phyloP scores from a whole-genome alignment of 2,113 vertebrate genomes.

The Pontoporia blainvillei region DNA sequence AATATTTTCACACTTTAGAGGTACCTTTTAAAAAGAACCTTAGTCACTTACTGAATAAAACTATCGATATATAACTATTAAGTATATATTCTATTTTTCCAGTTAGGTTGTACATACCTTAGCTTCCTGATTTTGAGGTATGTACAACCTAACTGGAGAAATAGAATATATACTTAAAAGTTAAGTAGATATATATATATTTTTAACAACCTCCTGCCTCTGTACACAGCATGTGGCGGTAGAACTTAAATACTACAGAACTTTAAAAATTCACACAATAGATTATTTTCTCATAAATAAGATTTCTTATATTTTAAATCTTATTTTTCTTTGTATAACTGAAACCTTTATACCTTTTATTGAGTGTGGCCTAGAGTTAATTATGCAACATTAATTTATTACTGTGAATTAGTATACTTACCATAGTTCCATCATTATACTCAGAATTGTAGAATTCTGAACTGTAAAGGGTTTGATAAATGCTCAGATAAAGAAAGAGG shows the following conservation, averaged over 20 bases:
- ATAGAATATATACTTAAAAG: background rate
- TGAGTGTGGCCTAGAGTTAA: background rate
- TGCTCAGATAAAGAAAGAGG: background rate
- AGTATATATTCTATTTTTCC: background rate
- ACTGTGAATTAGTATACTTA: background rate
- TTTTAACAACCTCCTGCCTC: background rate
- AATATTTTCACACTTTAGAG: background rate
- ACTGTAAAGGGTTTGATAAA: background rate
- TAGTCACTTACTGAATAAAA: background rate
- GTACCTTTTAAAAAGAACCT: background rate
- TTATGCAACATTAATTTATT: background rate
- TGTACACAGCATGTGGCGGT: background rate
- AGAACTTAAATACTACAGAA: background rate
- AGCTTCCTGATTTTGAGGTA: background rate
- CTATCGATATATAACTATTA: background rate
- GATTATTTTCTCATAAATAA: background rate
- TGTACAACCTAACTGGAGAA: background rate
- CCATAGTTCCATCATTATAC: background rate
- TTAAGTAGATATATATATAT: background rate
- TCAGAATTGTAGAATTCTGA: background rate
- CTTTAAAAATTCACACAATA: background rate
- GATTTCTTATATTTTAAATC: background rate
- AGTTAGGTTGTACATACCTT: background rate
- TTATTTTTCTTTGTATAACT: background rate
- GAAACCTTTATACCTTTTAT: background rate